Evolutionary conservation across 2,113 vertebrate genomes (phyloP).

Genomic region (Pleuronectes platessa): DNA sequence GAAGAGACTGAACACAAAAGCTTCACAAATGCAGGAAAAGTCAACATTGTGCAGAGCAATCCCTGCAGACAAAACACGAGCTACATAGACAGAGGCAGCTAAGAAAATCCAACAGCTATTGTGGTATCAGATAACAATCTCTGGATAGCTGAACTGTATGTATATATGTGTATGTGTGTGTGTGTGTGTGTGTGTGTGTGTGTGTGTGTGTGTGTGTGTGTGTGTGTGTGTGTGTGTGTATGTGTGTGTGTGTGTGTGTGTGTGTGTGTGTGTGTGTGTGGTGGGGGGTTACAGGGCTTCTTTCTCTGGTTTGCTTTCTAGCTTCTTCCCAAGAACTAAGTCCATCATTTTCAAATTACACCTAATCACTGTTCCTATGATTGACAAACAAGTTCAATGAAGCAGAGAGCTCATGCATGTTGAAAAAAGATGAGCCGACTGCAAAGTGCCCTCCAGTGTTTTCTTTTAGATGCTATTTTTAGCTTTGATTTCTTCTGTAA

Average conservation of each 20-base stretch:
- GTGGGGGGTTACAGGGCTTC: neutral
- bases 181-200: too few relatives aligned
- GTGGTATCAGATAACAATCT: conserved; percentile 51
- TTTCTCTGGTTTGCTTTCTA: conserved; percentile 27
- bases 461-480: conserved; percentile 46
- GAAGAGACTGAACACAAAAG: conserved; percentile 24
- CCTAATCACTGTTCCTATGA: conserved; percentile 35
- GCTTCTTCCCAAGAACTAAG: conserved; percentile 12
- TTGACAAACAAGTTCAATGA: conserved; percentile 25
- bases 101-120: conserved; percentile 40
- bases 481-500: conserved; percentile 29
- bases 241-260: neutral
- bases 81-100: conserved; percentile 44
- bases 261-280: neutral
- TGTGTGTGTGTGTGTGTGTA: neutral
- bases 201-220: neutral
- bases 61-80: conserved; percentile 29
- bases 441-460: neutral
- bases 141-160: conserved; percentile 13
- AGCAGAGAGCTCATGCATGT: conserved; percentile 24
- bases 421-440: neutral
- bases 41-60: conserved; percentile 34
- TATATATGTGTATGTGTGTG: neutral
- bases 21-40: conserved; percentile 19
- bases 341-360: conserved; percentile 48